phyloP scores from a whole-genome alignment of 2,797 vertebrate genomes.

The Halcyon smyrnensis region DNA sequence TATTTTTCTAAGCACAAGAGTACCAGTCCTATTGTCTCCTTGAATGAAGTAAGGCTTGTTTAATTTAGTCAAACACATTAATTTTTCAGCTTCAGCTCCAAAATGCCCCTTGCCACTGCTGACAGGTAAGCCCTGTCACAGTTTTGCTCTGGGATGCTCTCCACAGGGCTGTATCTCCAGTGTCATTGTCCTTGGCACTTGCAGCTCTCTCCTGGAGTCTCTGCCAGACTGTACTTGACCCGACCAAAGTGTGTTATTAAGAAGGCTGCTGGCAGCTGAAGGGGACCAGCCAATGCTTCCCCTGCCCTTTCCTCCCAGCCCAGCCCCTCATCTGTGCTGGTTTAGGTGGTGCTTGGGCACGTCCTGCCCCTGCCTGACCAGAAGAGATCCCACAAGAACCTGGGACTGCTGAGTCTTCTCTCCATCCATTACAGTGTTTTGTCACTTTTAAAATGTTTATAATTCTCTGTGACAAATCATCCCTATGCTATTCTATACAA shows the following conservation, averaged over 20 bases:
- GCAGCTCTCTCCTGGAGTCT: neutral
- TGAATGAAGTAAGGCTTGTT: neutral
- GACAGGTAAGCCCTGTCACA: neutral
- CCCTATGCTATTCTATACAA: neutral
- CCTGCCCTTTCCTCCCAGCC: fast-evolving
- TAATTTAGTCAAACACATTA: neutral
- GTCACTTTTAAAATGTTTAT: neutral
- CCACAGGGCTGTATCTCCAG: neutral
- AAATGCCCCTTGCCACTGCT: neutral
- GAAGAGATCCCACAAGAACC: neutral
- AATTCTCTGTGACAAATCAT: neutral
- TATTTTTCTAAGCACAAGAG: neutral
- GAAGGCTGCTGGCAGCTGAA: neutral
- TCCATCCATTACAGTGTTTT: neutral
- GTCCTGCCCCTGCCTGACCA: neutral
- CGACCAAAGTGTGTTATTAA: neutral
- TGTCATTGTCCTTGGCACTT: neutral
- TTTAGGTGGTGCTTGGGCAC: neutral
- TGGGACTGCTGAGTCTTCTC: neutral
- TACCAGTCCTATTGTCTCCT: neutral
- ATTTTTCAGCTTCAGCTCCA: neutral
- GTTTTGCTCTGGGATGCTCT: neutral
- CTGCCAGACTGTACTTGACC: neutral
- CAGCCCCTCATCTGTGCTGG: neutral
- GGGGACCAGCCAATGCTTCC: neutral